A percentile compares a stretch with the other conserved stretches of the same genome.
phyloP scores from a whole-genome alignment of 64 coral and sea anemone genomes.

The Platygyra sinensis region DNA sequence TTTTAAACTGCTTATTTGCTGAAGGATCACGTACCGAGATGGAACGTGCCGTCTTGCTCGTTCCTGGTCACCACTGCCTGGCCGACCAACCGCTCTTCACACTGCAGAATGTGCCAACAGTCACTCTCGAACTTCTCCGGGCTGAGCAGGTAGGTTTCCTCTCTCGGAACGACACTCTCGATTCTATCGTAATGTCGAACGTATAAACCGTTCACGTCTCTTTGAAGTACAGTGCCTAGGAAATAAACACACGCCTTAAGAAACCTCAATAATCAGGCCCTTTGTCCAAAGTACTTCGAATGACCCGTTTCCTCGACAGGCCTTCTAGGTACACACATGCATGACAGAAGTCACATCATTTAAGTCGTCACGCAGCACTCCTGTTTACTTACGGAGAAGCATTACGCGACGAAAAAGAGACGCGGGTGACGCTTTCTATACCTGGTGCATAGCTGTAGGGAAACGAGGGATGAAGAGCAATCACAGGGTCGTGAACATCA shows the following conservation, averaged over 20 bases:
- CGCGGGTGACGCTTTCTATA: neutral
- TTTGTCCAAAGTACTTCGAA: no score
- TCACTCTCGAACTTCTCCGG: slow-evolving; percentile 89
- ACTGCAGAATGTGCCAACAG: slow-evolving; percentile 82
- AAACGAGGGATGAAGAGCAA: slow-evolving; percentile 90
- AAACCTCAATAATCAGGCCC: neutral
- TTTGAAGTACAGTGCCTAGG: slow-evolving; percentile 79
- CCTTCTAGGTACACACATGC: no score
- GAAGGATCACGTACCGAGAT: slow-evolving; percentile 77
- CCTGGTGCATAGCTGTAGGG: slow-evolving; percentile 96
- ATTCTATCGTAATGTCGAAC: slow-evolving; percentile 96
- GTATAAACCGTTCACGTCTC: slow-evolving; percentile 63
- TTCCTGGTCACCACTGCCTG: slow-evolving; percentile 97
- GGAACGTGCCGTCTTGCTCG: slow-evolving; percentile 88
- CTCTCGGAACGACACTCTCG: slow-evolving; percentile 81
- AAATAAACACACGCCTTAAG: neutral
- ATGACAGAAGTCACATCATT: no score
- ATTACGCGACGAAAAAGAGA: no score
- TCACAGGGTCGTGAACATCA: slow-evolving; percentile 78
- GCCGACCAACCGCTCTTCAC: slow-evolving; percentile 94
- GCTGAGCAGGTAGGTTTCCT: slow-evolving; percentile 79
- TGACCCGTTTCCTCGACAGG: no score
- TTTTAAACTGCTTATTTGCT: neutral
- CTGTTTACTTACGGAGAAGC: no score
- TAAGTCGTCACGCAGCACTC: no score